Conservation (phyloP, 2,888 invertebrate genomes). For the Selenia dentaria region DNA sequence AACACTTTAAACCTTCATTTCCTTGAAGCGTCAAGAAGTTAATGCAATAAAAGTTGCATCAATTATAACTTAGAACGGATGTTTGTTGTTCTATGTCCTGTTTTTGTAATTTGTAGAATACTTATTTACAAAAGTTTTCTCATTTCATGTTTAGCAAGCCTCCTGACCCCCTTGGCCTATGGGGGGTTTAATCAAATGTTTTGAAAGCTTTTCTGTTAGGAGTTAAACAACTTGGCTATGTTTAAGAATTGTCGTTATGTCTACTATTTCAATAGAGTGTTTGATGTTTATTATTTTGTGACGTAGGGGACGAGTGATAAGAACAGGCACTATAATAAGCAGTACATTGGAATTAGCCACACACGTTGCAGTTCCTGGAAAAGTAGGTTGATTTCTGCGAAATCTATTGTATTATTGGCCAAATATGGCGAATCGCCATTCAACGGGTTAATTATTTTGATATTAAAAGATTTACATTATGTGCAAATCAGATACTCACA, state of each 20-base stretch:
- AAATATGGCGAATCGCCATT: no score
- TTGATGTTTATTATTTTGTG: not conserved
- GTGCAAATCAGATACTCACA: no score
- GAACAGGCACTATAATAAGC: no score
- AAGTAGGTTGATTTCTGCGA: no score
- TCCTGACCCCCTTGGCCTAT: not conserved
- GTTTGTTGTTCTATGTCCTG: conserved; percentile 11
- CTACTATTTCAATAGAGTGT: no score
- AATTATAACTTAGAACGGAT: conserved; percentile 19
- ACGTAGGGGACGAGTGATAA: not conserved
- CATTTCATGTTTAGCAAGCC: conserved; percentile 15
- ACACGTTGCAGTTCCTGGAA: no score
- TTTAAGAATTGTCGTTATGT: conserved; percentile 1
- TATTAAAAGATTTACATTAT: no score
- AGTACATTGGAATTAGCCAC: no score
- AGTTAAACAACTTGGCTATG: conserved; percentile 1
- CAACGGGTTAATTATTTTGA: no score
- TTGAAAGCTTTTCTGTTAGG: conserved; percentile 9
- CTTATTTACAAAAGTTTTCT: conserved; percentile 18
- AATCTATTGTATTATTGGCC: no score
- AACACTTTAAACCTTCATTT: conserved; percentile 3
- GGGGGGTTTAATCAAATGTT: conserved; percentile 11
- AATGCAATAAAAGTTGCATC: conserved; percentile 14
- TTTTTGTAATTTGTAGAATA: conserved; percentile 16
- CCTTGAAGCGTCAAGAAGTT: conserved; percentile 9